Conservation (phyloP, 2,888 invertebrate genomes). For the Biston betularia region DNA sequence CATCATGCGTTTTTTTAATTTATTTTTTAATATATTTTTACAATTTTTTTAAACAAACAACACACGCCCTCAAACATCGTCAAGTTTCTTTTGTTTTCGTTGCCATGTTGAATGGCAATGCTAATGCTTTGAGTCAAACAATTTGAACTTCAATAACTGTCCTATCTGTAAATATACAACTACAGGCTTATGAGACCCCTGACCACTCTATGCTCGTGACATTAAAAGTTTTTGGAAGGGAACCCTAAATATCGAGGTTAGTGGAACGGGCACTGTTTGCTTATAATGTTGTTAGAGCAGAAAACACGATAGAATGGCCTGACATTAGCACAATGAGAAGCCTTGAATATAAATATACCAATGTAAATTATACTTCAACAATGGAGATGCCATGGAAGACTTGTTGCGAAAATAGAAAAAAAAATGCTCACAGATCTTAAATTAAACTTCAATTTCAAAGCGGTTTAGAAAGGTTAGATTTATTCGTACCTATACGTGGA, state of each 20-base stretch:
- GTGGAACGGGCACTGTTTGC: conserved; percentile 45
- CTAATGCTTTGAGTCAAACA: no score
- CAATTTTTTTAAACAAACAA: no score
- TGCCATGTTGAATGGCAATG: no score
- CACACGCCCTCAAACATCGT: no score
- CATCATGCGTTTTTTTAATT: no score
- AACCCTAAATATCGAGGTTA: conserved; percentile 60
- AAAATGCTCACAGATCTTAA: neutral
- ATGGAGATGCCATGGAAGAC: neutral
- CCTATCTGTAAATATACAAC: neutral
- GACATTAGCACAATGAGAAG: conserved; percentile 58
- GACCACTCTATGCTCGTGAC: conserved; percentile 46
- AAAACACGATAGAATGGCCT: conserved; percentile 55
- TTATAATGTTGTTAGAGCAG: conserved; percentile 51
- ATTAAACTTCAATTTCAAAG: neutral
- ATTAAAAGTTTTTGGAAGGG: conserved; percentile 60
- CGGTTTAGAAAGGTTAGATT: neutral
- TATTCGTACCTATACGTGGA: neutral
- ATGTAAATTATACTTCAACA: neutral
- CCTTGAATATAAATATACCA: conserved; percentile 56
- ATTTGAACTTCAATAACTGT: conserved; percentile 7
- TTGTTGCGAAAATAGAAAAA: neutral
- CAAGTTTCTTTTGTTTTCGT: no score
- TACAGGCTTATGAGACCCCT: conserved; percentile 46
- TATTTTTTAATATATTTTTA: no score